phyloP scores from a whole-genome alignment of 2,888 invertebrate species.

The Orthosia incerta region DNA sequence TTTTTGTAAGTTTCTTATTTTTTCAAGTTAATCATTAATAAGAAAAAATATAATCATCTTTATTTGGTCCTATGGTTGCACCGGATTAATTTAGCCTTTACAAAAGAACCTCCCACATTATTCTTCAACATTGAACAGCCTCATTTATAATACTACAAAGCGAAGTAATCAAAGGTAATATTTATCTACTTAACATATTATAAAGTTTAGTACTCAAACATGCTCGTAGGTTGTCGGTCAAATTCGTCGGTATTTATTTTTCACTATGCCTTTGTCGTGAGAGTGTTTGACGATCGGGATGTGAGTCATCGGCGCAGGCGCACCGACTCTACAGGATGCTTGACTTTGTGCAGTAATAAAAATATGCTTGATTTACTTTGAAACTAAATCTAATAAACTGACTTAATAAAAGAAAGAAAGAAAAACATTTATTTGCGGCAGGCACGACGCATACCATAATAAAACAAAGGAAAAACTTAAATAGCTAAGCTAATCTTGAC shows the following conservation, averaged over 20 bases:
- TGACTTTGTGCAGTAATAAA: conserved; percentile 5
- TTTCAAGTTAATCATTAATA: no score
- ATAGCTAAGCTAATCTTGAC: no score
- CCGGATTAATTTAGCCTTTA: not conserved
- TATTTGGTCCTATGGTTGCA: no score
- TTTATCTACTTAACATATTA: conserved; percentile 57
- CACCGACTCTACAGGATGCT: conserved; percentile 76
- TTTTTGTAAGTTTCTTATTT: no score
- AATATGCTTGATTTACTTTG: no score
- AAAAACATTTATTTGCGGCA: no score
- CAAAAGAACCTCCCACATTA: not conserved
- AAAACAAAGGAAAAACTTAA: no score
- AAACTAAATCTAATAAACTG: no score
- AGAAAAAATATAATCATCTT: no score
- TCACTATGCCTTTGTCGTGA: conserved; percentile 86
- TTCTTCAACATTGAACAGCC: not conserved
- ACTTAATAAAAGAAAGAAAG: no score
- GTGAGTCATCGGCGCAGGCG: conserved; percentile 87
- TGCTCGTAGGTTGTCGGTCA: conserved; percentile 73
- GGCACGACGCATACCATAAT: no score
- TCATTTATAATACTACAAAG: conserved; percentile 35
- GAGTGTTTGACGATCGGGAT: conserved; percentile 86
- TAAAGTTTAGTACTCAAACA: conserved; percentile 63
- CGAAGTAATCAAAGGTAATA: conserved; percentile 46
- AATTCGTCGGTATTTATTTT: conserved; percentile 79